phyloP scores from a whole-genome alignment of 1,140 invertebrate genomes.

The Thaumetopoea pityocampa region DNA sequence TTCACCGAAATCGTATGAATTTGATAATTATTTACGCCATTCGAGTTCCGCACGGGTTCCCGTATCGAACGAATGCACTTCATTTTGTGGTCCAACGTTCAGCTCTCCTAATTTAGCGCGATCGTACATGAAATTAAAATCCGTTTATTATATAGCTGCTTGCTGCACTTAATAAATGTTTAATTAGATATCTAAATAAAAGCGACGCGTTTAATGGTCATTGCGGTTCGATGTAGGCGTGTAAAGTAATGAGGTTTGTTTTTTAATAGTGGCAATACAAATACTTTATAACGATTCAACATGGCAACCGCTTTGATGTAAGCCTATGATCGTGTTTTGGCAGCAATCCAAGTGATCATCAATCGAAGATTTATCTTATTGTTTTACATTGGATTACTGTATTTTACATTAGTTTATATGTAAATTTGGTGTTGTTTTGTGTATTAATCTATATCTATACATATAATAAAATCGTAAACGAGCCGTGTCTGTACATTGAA shows the following conservation, averaged over 20 bases:
- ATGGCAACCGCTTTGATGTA: too few species aligned
- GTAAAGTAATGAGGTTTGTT: conserved; percentile 41
- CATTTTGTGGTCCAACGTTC: conserved; percentile 63
- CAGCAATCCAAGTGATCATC: too few species aligned
- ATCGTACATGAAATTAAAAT: conserved; percentile 72
- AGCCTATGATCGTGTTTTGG: too few species aligned
- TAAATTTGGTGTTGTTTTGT: too few species aligned
- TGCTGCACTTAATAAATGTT: conserved; percentile 74
- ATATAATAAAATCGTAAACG: too few species aligned
- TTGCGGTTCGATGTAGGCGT: conserved; percentile 50
- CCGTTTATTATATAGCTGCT: conserved; percentile 69
- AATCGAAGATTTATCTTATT: too few species aligned
- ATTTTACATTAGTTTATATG: too few species aligned
- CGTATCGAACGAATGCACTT: conserved; percentile 53
- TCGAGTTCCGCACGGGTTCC: conserved; percentile 31
- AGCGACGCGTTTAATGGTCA: conserved; percentile 39
- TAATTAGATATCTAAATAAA: conserved; percentile 75
- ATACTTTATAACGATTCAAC: too few species aligned
- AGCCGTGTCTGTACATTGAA: too few species aligned
- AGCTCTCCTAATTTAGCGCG: conserved; percentile 68
- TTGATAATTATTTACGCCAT: conserved; percentile 59
- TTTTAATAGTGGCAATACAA: too few species aligned
- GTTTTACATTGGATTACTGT: too few species aligned
- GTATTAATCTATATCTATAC: too few species aligned
- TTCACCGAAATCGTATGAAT: conserved; percentile 49